Conservation (phyloP, 2,888 invertebrate species). For the Acleris emargana region DNA sequence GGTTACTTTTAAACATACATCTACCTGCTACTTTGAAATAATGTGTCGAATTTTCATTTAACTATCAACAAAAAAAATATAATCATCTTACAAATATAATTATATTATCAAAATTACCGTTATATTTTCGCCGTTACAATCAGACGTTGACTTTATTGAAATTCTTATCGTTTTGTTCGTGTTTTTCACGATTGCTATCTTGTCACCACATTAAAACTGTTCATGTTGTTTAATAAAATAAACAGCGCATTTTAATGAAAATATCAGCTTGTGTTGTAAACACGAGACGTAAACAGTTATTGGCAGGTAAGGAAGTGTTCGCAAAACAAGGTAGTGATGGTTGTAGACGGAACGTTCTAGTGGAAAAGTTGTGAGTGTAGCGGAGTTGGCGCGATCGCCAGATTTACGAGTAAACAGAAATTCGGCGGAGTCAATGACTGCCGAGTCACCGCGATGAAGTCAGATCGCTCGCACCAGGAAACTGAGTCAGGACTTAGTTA, state of each 20-base stretch:
- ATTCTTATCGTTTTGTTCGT: slow-evolving; percentile 10
- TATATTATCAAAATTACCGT: background rate
- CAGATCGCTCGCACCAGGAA: slow-evolving; percentile 30
- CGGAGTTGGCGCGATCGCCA: slow-evolving; percentile 18
- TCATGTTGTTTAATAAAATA: slow-evolving; percentile 8
- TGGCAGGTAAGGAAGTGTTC: slow-evolving; percentile 25
- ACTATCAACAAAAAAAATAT: too few species aligned
- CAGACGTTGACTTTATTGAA: slow-evolving; percentile 13
- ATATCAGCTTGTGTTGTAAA: slow-evolving; percentile 17
- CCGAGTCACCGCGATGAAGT: slow-evolving; percentile 26
- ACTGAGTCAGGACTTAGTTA: slow-evolving; percentile 30
- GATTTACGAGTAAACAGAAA: slow-evolving; percentile 29
- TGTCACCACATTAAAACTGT: slow-evolving; percentile 14
- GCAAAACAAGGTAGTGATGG: slow-evolving; percentile 22
- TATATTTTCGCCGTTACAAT: slow-evolving; percentile 8
- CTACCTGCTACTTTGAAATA: slow-evolving; percentile 8
- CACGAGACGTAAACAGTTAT: slow-evolving; percentile 46
- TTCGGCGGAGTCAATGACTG: slow-evolving; percentile 28
- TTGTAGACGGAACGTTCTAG: slow-evolving; percentile 21
- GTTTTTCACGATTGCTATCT: slow-evolving; percentile 25
- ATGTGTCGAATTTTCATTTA: background rate
- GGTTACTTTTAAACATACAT: background rate
- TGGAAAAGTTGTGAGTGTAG: slow-evolving; percentile 4
- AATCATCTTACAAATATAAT: too few species aligned
- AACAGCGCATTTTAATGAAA: slow-evolving; percentile 26